Conservation (phyloP, 2,113 vertebrate genomes). For the Apodemus sylvaticus region DNA sequence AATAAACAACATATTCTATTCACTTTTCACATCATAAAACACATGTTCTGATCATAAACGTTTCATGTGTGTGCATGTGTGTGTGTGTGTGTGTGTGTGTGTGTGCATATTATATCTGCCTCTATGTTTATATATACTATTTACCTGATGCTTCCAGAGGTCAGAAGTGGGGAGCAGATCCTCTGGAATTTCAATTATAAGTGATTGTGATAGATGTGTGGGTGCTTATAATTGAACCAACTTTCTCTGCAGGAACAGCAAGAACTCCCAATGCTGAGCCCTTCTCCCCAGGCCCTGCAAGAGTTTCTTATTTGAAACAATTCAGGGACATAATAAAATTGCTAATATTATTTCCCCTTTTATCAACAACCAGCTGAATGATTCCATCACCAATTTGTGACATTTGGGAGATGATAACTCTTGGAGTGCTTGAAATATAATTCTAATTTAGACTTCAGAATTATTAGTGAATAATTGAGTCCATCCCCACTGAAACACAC, state of each 20-base stretch:
- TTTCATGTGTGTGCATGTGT: background rate
- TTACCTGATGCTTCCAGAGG: background rate
- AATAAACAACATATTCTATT: background rate
- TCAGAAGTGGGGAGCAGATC: background rate
- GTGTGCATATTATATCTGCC: too few relatives aligned
- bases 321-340: background rate
- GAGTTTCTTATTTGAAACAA: background rate
- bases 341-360: background rate
- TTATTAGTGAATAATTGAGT: background rate
- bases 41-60: background rate
- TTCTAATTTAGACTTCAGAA: background rate
- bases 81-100: background rate
- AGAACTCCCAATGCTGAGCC: background rate
- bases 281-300: background rate
- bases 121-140: too few relatives aligned
- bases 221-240: background rate
- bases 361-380: background rate
- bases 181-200: background rate
- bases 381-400: background rate
- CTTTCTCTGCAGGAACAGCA: background rate
- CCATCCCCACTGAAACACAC: background rate
- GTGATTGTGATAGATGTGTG: background rate
- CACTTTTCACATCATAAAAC: background rate
- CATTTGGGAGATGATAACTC: background rate
- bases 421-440: background rate